Evolutionary conservation across 2,113 vertebrate species (phyloP), one percentile per base, ranked within the genome.

Genomic region (Barbus barbus): DNA sequence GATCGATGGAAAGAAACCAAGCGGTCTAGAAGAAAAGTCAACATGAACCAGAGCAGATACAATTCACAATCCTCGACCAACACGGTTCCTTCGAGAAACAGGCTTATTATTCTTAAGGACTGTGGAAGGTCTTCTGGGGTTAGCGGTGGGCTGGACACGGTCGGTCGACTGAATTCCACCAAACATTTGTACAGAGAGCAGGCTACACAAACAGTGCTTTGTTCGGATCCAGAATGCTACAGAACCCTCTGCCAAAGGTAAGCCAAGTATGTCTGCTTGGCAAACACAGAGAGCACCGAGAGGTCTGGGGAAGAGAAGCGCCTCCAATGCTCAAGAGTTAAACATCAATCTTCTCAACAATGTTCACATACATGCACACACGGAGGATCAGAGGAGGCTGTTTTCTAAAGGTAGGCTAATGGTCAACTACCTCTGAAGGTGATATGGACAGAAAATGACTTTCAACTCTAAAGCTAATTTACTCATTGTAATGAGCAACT

Each of bases 261-360:
- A 81, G 78, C 38, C 18, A 69, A 81, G 61, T 67, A 69, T 81
- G 41, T 81, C 78, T 81, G 78, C 78, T 81, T 63, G 77, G 58
- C 77, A 79, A 79, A 79, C 77, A 79, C 56, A 60, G 56, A 77
- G 74, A 77, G 75, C 75, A 77, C 53, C 22, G 53, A 36, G 75
- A 78, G 33, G 75, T 79, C 77, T 79, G 58, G 24, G 75, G 12
- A 38, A 38, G 56, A 22, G 53, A 12, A 69, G 71, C 4, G 60
- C 83, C 69, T 84, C 83, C 60, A 84, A 84, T 46, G 20, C 48
- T 51, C n/a, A 33, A 44, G 69, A 85, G 84, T 85, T 85, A 81
- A 82, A 81, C 69, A 81, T 81, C 78, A 82, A 85, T 75, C 78
- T 28, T 61, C 8, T 56, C 77, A 46, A 48, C 28, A 56, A 67